Conservation (phyloP, 1,140 invertebrate genomes). For the Zaprionus vittiger region DNA sequence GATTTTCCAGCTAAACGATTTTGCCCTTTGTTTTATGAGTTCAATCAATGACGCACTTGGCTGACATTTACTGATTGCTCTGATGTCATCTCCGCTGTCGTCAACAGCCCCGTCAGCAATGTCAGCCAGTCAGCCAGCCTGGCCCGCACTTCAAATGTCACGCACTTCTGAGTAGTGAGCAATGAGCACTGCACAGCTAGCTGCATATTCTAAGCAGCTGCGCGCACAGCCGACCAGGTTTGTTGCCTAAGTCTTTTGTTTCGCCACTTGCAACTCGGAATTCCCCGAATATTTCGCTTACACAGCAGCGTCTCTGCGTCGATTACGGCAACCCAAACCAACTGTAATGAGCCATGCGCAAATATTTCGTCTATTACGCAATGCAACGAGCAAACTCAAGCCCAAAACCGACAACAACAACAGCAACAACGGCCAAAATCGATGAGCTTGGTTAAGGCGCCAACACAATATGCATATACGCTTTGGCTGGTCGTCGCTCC, state of each 20-base stretch:
- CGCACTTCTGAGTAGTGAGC: conserved; percentile 43
- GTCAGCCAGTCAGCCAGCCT: conserved; percentile 1
- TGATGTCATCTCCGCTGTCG: conserved; percentile 38
- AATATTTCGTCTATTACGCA: conserved; percentile 80
- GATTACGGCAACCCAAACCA: conserved; percentile 76
- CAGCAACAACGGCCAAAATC: conserved; percentile 64
- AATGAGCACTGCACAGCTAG: not conserved
- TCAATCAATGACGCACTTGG: conserved; percentile 69
- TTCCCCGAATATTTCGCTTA: conserved; percentile 70
- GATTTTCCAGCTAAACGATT: conserved; percentile 59
- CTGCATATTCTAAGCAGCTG: conserved; percentile 50
- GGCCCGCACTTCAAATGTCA: conserved; percentile 58
- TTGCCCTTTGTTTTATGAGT: conserved; percentile 64
- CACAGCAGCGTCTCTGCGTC: conserved; percentile 49
- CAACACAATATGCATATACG: conserved; percentile 71
- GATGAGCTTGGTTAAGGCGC: conserved; percentile 69
- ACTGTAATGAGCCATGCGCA: conserved; percentile 78
- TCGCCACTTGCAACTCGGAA: conserved; percentile 50
- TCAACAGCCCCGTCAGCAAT: conserved; percentile 29
- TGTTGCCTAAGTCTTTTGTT: conserved; percentile 79
- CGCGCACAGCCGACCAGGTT: conserved; percentile 39
- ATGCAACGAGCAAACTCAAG: conserved; percentile 34
- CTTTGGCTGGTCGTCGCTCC: conserved; percentile 30
- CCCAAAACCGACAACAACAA: conserved; percentile 31
- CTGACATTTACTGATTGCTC: conserved; percentile 69